Evolutionary conservation across 2,113 vertebrate species (phyloP), one percentile per base, ranked within the genome.

Genomic region (Rhadina sibilatrix): DNA sequence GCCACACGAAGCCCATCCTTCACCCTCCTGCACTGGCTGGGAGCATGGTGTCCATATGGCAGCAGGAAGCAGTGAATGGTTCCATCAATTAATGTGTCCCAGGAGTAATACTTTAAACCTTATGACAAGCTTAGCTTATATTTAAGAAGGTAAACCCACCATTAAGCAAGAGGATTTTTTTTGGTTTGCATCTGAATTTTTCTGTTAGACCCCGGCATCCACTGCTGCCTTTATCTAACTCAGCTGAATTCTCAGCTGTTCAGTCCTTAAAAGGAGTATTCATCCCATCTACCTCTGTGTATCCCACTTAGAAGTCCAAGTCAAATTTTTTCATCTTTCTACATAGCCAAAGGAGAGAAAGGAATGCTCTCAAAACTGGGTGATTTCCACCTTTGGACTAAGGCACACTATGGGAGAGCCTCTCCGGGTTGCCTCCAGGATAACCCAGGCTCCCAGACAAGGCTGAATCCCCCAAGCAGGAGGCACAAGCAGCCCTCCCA

Each of bases 401-500:
- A 22, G 40, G 37, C 28, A 78, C 5, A 1, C 18, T 47, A 50
- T 8, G 20, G 33, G 57, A 94, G 11, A 78, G 4, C 20, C 35
- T 70, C 53, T 70, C 38, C 33, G 16, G 24, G 0, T 7, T 59
- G 27, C 38, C n/a, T 35, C 12, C 9, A 33, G 42, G 10, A 25
- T n/a, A 79, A 56, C 25, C 72, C 15, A 14, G 37, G 35, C 21
- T 89, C 24, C 57, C 75, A 68, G 47, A 46, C 4, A 13, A 52
- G 40, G 38, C 47, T 61, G 46, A 17, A 38, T 54, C 6, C 4
- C n/a, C 14, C 20, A 1, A 33, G 4, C 6, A 31, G 42, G 68
- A 63, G 38, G 14, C 0, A 1, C 1, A 47, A 64, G 24, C 6
- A 31, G 4, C 17, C 17, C 23, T 30, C 11, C 5, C 23, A 65